A percentile compares a stretch with the other conserved stretches of the same genome.
Conservation (phyloP, 1,140 invertebrate genomes). For the Drosophila eugracilis region DNA sequence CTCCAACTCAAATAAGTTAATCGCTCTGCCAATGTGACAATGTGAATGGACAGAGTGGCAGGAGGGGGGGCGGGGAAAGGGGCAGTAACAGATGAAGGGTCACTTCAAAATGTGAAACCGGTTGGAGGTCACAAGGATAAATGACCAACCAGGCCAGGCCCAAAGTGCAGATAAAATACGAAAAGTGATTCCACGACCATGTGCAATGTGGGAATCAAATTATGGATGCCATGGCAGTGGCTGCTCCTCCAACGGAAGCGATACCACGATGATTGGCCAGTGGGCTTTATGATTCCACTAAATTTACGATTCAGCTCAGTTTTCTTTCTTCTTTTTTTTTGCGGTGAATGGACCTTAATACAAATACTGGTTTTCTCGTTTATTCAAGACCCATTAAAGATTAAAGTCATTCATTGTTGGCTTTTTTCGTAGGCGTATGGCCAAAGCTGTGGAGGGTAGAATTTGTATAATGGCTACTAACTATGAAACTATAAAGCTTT, state of each 20-base stretch:
- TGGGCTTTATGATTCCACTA: slow-evolving; percentile 22
- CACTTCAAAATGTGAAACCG: slow-evolving; percentile 18
- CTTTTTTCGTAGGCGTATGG: neutral
- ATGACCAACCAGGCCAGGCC: slow-evolving; percentile 5
- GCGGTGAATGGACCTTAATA: neutral
- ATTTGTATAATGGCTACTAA: too few species aligned
- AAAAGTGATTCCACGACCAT: slow-evolving; percentile 28
- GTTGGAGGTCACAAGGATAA: slow-evolving; percentile 17
- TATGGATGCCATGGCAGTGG: slow-evolving; percentile 34
- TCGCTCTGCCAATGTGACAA: slow-evolving; percentile 64
- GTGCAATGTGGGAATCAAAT: slow-evolving; percentile 24
- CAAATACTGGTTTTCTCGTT: slow-evolving; percentile 6
- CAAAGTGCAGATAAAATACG: slow-evolving; percentile 21
- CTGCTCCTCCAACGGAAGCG: neutral
- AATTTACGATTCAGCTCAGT: slow-evolving; percentile 18
- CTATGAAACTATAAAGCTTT: too few species aligned
- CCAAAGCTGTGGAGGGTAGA: too few species aligned
- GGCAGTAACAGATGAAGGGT: neutral
- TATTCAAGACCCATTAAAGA: neutral
- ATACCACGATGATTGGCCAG: slow-evolving; percentile 6
- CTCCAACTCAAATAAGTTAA: slow-evolving; percentile 71
- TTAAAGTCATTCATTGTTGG: neutral
- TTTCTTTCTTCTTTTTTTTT: too few species aligned
- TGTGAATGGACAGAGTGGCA: slow-evolving; percentile 2
- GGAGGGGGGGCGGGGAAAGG: too few species aligned